Conservation (phyloP, 2,113 vertebrate species). For the Pelmatolapia mariae region DNA sequence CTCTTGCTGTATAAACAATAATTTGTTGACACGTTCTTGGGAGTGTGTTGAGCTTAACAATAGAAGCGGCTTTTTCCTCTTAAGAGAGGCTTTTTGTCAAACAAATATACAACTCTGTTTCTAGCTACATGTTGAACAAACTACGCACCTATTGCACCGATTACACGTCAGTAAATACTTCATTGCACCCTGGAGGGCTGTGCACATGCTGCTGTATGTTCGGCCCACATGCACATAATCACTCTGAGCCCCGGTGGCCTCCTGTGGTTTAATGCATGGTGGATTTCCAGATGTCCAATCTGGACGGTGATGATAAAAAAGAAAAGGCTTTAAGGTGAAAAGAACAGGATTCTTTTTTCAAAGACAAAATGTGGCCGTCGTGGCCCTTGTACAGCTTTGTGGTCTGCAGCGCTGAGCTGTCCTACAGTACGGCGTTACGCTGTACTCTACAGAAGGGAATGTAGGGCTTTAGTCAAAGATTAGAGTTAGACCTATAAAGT, state of each 20-base stretch:
- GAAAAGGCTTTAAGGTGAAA: conserved; percentile 20
- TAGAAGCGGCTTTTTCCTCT: neutral
- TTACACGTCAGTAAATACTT: conserved; percentile 25
- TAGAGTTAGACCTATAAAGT: neutral
- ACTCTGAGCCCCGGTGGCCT: neutral
- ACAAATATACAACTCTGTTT: neutral
- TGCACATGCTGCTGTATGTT: conserved; percentile 4
- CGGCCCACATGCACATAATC: neutral
- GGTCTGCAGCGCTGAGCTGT: neutral
- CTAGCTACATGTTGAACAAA: neutral
- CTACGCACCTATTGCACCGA: neutral
- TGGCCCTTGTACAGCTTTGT: neutral
- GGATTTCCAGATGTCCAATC: conserved; percentile 18
- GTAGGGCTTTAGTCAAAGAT: neutral
- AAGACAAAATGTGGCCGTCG: neutral
- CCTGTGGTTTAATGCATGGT: neutral
- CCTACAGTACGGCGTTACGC: neutral
- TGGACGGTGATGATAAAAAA: conserved; percentile 15
- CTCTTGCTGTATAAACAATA: neutral
- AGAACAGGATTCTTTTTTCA: neutral
- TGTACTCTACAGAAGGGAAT: neutral
- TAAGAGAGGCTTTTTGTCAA: neutral
- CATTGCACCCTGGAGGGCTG: neutral
- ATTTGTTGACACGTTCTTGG: neutral
- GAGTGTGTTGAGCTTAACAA: neutral